These are phyloP conservation scores for Conomelus anceps DNA, from an alignment of 2,888 invertebrate genomes.

Conservation along the genomic window DNA sequence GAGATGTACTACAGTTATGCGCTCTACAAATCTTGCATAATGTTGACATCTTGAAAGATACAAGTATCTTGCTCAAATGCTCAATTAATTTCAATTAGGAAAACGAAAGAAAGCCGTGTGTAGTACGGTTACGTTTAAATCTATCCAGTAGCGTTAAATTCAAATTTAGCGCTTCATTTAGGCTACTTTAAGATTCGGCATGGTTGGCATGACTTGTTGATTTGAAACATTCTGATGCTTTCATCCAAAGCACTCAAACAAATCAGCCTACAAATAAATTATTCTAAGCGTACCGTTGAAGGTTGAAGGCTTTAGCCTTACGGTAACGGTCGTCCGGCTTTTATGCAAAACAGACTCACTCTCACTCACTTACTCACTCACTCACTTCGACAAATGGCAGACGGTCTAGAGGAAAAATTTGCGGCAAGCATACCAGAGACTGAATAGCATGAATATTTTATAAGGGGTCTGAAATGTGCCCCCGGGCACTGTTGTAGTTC, in stretches of 20 bases:
- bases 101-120: too few species aligned
- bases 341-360: background rate
- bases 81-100: too few species aligned
- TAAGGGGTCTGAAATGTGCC: background rate
- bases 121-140: too few species aligned
- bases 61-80: too few species aligned
- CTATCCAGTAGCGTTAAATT: too few species aligned
- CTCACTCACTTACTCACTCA: background rate
- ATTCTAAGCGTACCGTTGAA: background rate
- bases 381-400: background rate
- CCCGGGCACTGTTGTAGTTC: background rate
- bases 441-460: background rate
- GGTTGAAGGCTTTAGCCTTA: too few species aligned
- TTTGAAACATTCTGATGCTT: background rate
- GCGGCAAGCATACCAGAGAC: background rate
- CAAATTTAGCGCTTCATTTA: background rate
- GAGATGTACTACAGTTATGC: too few species aligned
- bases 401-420: background rate
- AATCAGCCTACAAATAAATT: background rate
- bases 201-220: background rate
- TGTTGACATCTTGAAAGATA: too few species aligned
- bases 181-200: background rate
- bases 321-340: background rate
- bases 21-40: too few species aligned
- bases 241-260: background rate